Base-by-base conservation (phyloP, 2,888 invertebrate species). In the Clunio marinus region DNA sequence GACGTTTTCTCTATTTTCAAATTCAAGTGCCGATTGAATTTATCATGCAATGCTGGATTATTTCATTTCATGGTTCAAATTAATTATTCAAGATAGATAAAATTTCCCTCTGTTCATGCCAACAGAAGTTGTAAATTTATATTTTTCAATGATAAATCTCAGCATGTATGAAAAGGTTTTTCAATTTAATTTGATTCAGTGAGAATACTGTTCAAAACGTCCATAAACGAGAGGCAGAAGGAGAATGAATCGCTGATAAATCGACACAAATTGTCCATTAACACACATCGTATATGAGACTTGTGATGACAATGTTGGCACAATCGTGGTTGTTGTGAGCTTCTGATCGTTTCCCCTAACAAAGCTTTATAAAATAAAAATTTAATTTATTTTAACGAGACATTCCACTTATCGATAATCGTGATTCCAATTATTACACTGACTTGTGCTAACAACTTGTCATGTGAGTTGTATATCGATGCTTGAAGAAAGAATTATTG, bases 191-290 rank as follows among this genome's bases (percentile, higher is more conserved):
- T 51, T 51, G 51, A 51, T 51, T 51, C 8, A 17, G 8, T 32
- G 5, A 32, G 10, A 7, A 7, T 4, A 32, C 4, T 7, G 10
- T 32, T 32, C 10, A 27, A n/a, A 57, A n/a, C 25, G 8, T 57
- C n/a, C 32, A 4, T 32, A 7, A 10, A 7, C 10, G 32, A n/a
- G 32, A 32, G 32, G 32, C 10, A 32, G 32, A 4, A 32, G 32
- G 32, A 32, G 10, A 32, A 7, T 32, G 32, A 7, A 32, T 32
- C 32, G 32, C 27, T n/a, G 57, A 57, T 57, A 57, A 57, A 57
- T 57, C n/a, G 57, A 57, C 57, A 57, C 57, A 25, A 57, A 57
- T 57, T 57, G 15, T 57, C 57, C 57, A 57, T 57, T 57, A 57
- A 57, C 57, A 57, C 27, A 27, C 51, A 51, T 17, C 22, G 51